Conservation (phyloP, 2,113 vertebrate genomes). For the Tragelaphus scriptus region DNA sequence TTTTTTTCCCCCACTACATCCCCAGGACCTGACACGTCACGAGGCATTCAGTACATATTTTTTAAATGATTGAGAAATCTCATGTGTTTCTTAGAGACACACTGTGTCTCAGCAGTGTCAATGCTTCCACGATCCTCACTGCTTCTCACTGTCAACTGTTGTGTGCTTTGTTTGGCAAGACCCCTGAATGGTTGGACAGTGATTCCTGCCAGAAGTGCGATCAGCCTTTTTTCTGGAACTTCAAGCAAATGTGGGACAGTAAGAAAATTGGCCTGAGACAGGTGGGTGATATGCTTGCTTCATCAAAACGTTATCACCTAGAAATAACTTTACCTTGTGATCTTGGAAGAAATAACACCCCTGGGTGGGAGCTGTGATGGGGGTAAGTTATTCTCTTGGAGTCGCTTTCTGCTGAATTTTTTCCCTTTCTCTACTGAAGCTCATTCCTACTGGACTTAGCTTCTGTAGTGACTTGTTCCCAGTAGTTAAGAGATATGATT, state of each 20-base stretch:
- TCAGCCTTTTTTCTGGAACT: conserved; percentile 99
- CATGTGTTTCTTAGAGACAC: not conserved
- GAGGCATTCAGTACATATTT: not conserved
- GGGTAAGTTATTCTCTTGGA: not conserved
- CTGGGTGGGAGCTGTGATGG: not conserved
- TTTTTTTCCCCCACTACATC: not conserved
- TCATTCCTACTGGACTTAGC: not conserved
- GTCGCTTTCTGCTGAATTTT: not conserved
- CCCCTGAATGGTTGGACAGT: conserved; percentile 97
- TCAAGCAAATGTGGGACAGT: conserved; percentile 99
- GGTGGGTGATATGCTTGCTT: conserved; percentile 76
- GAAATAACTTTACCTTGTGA: not conserved
- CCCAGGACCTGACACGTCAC: not conserved
- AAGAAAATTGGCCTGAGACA: conserved; percentile 98
- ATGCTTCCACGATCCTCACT: not conserved
- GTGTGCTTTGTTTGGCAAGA: conserved; percentile 81
- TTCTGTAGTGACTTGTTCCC: not conserved
- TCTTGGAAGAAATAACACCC: not conserved
- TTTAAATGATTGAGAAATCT: not conserved
- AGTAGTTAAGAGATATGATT: not conserved
- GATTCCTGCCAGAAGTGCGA: conserved; percentile 99
- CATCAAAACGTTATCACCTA: not conserved
- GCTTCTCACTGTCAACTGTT: not conserved
- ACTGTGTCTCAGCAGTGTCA: not conserved
- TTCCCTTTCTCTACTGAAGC: not conserved